Evolutionary conservation across 2,797 vertebrate species (phyloP).

Genomic region (Euphonia xanthogaster): DNA sequence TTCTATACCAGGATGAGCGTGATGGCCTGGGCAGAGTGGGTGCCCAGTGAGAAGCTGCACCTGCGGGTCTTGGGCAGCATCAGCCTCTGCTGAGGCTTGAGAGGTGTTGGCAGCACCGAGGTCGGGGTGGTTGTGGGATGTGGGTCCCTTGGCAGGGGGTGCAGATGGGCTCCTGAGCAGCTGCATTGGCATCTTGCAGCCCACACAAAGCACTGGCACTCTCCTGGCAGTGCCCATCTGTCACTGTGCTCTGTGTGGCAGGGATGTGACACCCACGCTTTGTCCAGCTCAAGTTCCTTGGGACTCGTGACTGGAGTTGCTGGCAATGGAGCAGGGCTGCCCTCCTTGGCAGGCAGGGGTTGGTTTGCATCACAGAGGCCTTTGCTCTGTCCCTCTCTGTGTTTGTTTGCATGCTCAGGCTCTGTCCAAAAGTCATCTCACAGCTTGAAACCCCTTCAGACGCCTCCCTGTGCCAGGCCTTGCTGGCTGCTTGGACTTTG

Average conservation of each 20-base stretch:
- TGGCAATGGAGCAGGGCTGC: neutral
- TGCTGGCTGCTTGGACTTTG: fast-evolving
- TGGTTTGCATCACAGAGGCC: neutral
- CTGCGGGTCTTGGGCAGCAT: fast-evolving
- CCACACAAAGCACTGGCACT: fast-evolving
- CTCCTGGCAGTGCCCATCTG: neutral
- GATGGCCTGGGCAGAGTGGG: neutral
- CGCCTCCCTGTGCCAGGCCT: neutral
- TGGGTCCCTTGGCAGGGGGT: fast-evolving
- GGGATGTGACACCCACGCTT: fast-evolving
- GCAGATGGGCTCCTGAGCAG: fast-evolving
- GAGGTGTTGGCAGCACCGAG: neutral
- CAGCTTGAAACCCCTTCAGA: neutral
- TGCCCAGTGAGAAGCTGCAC: neutral
- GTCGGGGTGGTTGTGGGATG: fast-evolving
- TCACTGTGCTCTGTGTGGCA: neutral
- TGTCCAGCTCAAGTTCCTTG: neutral
- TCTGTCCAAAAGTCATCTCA: neutral
- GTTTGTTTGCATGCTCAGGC: neutral
- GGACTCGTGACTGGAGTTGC: neutral
- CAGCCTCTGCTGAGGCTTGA: fast-evolving
- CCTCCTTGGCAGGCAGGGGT: neutral
- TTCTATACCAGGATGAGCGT: fast-evolving
- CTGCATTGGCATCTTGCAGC: neutral
- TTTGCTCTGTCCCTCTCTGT: neutral